Percentiles rank a stretch among this genome's conserved stretches.
These are phyloP conservation scores for Leucoma salicis DNA, from an alignment of 2,888 invertebrate species.

Conservation along the genomic window DNA sequence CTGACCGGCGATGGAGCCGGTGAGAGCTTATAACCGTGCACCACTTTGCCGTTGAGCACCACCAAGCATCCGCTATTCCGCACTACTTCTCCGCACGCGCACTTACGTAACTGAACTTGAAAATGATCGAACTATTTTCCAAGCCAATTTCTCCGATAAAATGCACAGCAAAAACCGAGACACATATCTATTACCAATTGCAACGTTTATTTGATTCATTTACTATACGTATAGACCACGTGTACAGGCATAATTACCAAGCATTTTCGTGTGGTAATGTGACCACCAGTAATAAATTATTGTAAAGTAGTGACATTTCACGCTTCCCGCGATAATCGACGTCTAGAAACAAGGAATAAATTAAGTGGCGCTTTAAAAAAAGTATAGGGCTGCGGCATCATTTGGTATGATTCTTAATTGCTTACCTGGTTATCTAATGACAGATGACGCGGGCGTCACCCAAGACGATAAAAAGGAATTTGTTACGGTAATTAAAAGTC, in stretches of 20 bases:
- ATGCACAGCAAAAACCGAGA: constrained; percentile 76
- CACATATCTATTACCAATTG: constrained; percentile 64
- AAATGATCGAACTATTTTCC: constrained; percentile 81
- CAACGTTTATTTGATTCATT: constrained; percentile 47
- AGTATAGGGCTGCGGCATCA: too few relatives aligned
- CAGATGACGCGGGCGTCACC: too few relatives aligned
- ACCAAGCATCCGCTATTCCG: constrained; percentile 83
- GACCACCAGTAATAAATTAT: too few relatives aligned
- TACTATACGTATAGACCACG: constrained; percentile 11
- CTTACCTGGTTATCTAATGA: too few relatives aligned
- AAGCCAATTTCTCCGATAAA: constrained; percentile 82
- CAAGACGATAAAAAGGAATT: too few relatives aligned
- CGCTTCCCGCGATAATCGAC: too few relatives aligned
- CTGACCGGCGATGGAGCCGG: constrained; percentile 68
- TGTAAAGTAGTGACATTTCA: too few relatives aligned
- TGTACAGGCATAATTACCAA: constrained; percentile 45
- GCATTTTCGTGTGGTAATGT: neutral
- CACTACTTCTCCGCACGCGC: constrained; percentile 80
- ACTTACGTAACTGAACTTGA: constrained; percentile 83
- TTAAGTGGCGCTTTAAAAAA: too few relatives aligned
- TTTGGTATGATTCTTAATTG: too few relatives aligned
- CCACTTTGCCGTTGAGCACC: constrained; percentile 75
- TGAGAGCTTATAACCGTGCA: constrained; percentile 78
- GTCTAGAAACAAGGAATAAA: too few relatives aligned
- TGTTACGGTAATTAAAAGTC: too few relatives aligned